Evolutionary conservation across 2,888 invertebrate genomes (phyloP), one percentile per base, ranked within the genome.

Genomic region (Melolontha melolontha): DNA sequence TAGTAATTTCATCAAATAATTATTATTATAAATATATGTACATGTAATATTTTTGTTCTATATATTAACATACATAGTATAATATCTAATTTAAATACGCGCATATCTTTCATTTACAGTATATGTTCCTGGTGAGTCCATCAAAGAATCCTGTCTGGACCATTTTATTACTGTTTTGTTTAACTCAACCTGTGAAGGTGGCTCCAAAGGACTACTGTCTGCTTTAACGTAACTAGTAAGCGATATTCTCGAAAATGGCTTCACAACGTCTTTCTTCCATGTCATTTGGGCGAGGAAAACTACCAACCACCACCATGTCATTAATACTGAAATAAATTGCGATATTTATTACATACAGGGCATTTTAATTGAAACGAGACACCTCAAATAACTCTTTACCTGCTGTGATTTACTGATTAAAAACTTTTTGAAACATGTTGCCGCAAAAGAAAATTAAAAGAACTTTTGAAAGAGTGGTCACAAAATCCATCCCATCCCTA

Each of bases 241-340:
- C 0, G 64, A 39, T 4, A 22, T 14, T 17, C 8, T 55, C 10
- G 16, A 55, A 12, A 12, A 11, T 40, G 16, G 4, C 4, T 16
- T 27, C 29, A 29, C 22, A 11, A 14, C 8, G 4, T 65, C 29
- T 1, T 17, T n/a, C 2, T 54, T 57, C 66, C 66, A 66, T 4
- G 57, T 17, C 8, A 49, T 39, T 11, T 66, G 66, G 8, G 66
- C 66, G 7, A 49, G 55, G 49, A 66, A 66, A 8, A 66, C 66
- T 2, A 55, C 47, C 49, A 66, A 12, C 66, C 66, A 66, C 66
- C 66, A 66, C 66, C 66, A 66, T 5, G 57, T 39, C 49, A 66
- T 66, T 6, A 57, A 12, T 5, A 49, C 66, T 66, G 55, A 1
- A 29, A 50, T 2, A 5, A 50, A 50, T 0, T 50, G 8, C 2